Evolutionary conservation across 2,888 invertebrate species (phyloP).

Genomic region (Caenorhabditis afra): DNA sequence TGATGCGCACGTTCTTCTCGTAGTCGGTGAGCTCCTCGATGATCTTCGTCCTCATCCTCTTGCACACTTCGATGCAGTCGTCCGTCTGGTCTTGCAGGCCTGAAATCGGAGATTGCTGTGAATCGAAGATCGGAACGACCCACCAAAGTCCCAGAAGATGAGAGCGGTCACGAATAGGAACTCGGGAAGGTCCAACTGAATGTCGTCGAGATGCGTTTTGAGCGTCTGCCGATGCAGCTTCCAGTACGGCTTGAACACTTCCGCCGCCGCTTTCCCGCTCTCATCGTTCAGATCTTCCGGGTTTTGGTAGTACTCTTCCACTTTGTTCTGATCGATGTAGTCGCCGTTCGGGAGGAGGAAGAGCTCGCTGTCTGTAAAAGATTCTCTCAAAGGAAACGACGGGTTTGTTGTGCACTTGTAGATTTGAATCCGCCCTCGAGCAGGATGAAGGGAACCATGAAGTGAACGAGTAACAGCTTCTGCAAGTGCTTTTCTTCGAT

Average conservation of each 20-base stretch:
- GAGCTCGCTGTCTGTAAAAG: constrained; percentile 40
- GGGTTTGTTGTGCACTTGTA: constrained; percentile 9
- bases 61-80: constrained; percentile 44
- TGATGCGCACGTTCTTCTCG: constrained; percentile 44
- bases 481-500: background rate
- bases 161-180: constrained; percentile 33
- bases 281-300: constrained; percentile 40
- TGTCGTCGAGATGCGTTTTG: constrained; percentile 35
- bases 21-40: constrained; percentile 51
- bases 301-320: constrained; percentile 41
- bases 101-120: background rate
- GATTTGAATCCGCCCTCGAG: constrained; percentile 40
- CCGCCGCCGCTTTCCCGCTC: constrained; percentile 28
- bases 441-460: constrained; percentile 38
- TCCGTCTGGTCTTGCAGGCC: constrained; percentile 46
- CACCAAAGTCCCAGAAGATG: constrained; percentile 47
- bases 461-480: constrained; percentile 42
- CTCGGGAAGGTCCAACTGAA: constrained; percentile 45
- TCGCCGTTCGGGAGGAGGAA: constrained; percentile 38
- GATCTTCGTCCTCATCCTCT: constrained; percentile 20
- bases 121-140: background rate
- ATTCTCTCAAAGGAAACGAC: background rate
- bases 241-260: constrained; percentile 51
- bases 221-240: constrained; percentile 25
- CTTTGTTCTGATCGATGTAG: constrained; percentile 35